Base-by-base conservation (phyloP, 2,797 vertebrate genomes). In the Sebastes hopkinsi region DNA sequence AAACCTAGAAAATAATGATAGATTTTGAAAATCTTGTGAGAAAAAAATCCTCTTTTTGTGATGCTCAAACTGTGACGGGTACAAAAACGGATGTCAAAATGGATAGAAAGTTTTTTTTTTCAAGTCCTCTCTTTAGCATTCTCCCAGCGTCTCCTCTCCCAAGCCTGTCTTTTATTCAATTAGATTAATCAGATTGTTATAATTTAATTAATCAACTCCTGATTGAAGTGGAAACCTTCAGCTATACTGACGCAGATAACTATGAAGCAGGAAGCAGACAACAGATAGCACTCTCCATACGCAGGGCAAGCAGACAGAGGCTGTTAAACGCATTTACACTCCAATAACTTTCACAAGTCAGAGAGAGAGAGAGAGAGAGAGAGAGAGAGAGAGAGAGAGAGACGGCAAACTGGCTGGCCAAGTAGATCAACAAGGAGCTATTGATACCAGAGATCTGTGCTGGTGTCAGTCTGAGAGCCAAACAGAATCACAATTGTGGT, bases 301-400 rank as follows among this genome's bases (percentile, higher is more conserved):
- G 20, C 73, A 61, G 64, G 75, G 82, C 72, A 76, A 75, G 86
- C 81, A 91, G 91, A 92, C 90, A 83, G 85, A 90, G 79, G 87
- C 90, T 83, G 89, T 93, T 90, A 92, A 93, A 92, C n/a, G 71
- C 90, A 93, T 92, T 93, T 92, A 93, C 92, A 93, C 92, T 92
- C 92, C 89, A 93, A 92, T 94, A 94, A 94, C 87, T 91, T 94
- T 94, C 90, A 89, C 93, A 90, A 92, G 90, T 92, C 82, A 88
- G 77, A 88, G 73, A 42, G 64, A 30, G 74, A 70, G 82, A 82
- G 18, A 76, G 67, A 74, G 79, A 75, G 32, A 32, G 32, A 32
- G 30, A 60, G 69, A 20, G 75, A 75, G 77, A 71, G 67, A 55
- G 77, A 56, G 75, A 42, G 83, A 82, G 75, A 66, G 23, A 77